These are phyloP conservation scores for Cryptoblepharus egeriae DNA, from an alignment of 2,797 vertebrate genomes.

Conservation along the genomic window DNA sequence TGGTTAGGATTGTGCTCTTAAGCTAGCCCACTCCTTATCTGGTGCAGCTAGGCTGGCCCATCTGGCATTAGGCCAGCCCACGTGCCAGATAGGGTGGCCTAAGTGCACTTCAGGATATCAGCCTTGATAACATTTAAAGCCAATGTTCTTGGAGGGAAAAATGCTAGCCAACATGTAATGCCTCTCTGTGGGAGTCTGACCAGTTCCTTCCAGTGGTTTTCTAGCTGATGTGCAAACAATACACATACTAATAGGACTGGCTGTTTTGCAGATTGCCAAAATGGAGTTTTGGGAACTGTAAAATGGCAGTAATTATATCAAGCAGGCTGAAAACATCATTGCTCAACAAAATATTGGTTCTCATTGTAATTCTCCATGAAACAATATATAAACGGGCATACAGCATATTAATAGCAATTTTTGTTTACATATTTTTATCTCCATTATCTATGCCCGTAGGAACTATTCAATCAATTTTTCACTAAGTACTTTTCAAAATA, in stretches of 20 bases:
- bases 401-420: slow-evolving; percentile 75
- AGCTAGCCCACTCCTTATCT: no score
- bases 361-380: slow-evolving; percentile 52
- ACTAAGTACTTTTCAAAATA: slow-evolving; percentile 83
- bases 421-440: slow-evolving; percentile 84
- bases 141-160: background rate
- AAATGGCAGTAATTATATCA: background rate
- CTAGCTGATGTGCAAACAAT: background rate
- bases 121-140: slow-evolving; percentile 7
- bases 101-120: no score
- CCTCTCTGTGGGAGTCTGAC: background rate
- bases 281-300: background rate
- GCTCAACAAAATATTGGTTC: slow-evolving; percentile 30
- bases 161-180: background rate
- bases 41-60: no score
- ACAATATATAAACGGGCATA: slow-evolving; percentile 71
- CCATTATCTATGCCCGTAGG: slow-evolving; percentile 80
- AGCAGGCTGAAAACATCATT: slow-evolving; percentile 22
- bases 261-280: background rate
- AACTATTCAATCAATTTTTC: slow-evolving; percentile 82
- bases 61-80: no score
- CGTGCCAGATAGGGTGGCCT: no score
- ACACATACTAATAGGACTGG: background rate
- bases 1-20: no score
- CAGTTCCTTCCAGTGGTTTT: background rate